These are phyloP conservation scores for Mobula hypostoma DNA, from an alignment of 2,113 vertebrate species.

Conservation along the genomic window DNA sequence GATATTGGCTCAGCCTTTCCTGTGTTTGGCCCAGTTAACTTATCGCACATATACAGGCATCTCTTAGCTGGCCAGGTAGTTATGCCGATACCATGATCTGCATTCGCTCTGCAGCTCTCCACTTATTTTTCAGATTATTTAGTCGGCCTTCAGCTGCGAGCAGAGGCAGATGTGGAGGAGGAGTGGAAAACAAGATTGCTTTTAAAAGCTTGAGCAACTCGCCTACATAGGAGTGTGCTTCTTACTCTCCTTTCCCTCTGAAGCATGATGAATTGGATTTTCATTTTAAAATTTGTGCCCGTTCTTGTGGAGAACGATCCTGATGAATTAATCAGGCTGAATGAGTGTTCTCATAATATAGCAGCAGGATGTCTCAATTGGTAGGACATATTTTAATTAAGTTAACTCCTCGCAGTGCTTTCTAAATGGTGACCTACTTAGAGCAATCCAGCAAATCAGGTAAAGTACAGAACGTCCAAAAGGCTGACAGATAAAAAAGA, in stretches of 20 bases:
- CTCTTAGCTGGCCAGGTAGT: neutral
- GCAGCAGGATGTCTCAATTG: conserved; percentile 10
- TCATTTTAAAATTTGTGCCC: neutral
- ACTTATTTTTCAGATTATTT: neutral
- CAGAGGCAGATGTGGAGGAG: conserved; percentile 23
- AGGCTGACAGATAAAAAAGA: neutral
- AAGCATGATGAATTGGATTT: conserved; percentile 23
- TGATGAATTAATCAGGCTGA: conserved; percentile 24
- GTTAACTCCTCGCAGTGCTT: neutral
- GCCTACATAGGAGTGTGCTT: neutral
- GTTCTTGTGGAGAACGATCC: conserved; percentile 18
- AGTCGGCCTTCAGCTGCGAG: neutral
- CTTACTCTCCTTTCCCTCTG: neutral
- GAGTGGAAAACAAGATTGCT: conserved; percentile 28
- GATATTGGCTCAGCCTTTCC: neutral
- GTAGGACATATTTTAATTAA: neutral
- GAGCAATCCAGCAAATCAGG: neutral
- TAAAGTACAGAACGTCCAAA: neutral
- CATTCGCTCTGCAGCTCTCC: neutral
- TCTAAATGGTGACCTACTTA: neutral
- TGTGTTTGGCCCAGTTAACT: neutral
- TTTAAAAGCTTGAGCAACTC: neutral
- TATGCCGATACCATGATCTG: neutral
- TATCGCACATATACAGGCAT: neutral
- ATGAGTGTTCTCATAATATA: neutral